Base-by-base conservation (phyloP, 2,888 invertebrate species). In the Creontiades dilutus region DNA sequence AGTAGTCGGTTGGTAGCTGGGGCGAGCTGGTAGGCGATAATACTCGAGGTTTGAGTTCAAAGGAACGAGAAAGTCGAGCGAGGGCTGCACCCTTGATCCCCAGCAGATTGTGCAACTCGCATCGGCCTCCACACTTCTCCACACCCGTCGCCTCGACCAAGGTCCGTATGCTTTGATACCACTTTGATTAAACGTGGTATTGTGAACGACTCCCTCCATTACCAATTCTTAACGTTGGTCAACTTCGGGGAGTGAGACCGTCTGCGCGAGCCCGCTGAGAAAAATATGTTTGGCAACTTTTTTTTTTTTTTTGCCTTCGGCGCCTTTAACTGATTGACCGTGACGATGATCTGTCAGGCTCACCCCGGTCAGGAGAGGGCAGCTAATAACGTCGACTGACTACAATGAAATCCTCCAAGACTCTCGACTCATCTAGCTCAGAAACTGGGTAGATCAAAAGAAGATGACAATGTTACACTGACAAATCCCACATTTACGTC, bases 141-240 rank as follows among this genome's bases (percentile, higher is more conserved):
- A 82, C 82, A 82, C 82, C 82, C 82, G 52, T 48, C 82, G 16
- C 5, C 47, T 19, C 27, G 23, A 19, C 52, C 82, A 82, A 82
- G 82, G 82, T 82, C 82, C 82, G 48, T 52, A 82, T 82, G 82
- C 82, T 82, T 82, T 82, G 82, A 82, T 82, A 82, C 82, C 52
- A 14, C 23, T 82, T 52, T 48, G 82, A 82, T 82, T 82, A 82
- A 82, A 82, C 82, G 82, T 82, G 82, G 27, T 82, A 82, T 82
- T 82, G 82, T 82, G 78, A 78, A 46, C 78, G 7, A 46, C 37
- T 47, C 19, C 78, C n/a, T 47, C 78, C 78, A 78, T 78, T 78
- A 46, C 78, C 37, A 37, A 78, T 78, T 78, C 78, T 78, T 78
- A 78, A 78, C 46, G 46, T 78, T 78, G 78, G 78, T 47, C 78